These are phyloP conservation scores for Cyanistes caeruleus DNA, from an alignment of 2,113 vertebrate species.

Conservation along the genomic window DNA sequence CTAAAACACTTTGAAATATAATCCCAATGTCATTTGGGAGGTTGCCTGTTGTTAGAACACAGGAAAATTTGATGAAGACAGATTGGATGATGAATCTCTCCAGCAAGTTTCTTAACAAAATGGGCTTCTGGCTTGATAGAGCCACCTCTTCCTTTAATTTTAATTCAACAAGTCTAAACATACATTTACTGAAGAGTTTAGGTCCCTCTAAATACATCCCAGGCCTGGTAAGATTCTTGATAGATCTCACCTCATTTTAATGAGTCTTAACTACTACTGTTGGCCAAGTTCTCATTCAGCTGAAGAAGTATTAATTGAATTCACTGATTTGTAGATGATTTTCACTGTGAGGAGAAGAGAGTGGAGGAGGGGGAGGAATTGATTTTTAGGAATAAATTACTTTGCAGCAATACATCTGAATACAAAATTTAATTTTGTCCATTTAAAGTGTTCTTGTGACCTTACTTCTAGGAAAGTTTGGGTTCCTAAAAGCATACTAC, in stretches of 20 bases:
- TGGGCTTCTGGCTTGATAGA: neutral
- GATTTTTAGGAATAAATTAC: constrained; percentile 13
- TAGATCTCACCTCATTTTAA: neutral
- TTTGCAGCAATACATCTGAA: neutral
- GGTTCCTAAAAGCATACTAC: neutral
- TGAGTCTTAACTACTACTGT: neutral
- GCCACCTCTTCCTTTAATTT: neutral
- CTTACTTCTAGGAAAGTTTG: neutral
- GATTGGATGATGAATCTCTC: neutral
- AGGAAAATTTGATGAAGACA: neutral
- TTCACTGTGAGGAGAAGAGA: neutral
- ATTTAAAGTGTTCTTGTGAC: neutral
- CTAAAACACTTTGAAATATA: neutral
- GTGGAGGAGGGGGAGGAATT: neutral
- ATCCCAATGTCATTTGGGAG: neutral
- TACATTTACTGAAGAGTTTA: neutral
- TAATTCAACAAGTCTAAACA: neutral
- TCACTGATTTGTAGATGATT: neutral
- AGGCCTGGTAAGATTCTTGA: neutral
- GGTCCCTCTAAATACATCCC: neutral
- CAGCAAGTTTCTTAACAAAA: neutral
- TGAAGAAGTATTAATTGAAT: neutral
- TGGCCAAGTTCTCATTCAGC: neutral
- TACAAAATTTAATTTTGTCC: neutral
- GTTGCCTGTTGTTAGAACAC: neutral